These are phyloP conservation scores for Iphiclides podalirius DNA, from an alignment of 2,888 invertebrate genomes.

Conservation along the genomic window DNA sequence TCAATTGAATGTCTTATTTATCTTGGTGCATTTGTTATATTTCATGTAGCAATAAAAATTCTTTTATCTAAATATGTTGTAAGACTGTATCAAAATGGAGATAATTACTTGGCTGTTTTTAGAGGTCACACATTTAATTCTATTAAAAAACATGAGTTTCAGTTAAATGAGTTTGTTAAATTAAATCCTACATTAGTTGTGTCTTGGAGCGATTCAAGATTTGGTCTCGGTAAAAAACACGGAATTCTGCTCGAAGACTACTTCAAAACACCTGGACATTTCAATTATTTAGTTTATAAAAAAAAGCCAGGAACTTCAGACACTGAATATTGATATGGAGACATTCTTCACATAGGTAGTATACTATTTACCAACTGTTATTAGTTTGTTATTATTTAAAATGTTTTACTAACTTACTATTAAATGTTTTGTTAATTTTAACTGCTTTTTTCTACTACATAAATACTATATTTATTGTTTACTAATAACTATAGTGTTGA, in stretches of 20 bases:
- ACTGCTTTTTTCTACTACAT: too few species aligned
- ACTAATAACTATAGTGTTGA: too few species aligned
- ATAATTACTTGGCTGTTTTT: conserved; percentile 64
- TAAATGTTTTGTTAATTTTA: too few species aligned
- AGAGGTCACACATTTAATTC: conserved; percentile 56
- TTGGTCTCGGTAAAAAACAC: conserved; percentile 58
- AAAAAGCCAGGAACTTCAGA: conserved; percentile 33
- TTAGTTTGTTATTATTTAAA: too few species aligned
- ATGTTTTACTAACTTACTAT: too few species aligned
- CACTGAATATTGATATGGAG: conserved; percentile 8
- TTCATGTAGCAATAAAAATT: conserved; percentile 57
- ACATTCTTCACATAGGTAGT: not conserved
- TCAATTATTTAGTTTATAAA: conserved; percentile 55
- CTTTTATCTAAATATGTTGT: conserved; percentile 64
- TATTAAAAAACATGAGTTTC: conserved; percentile 55
- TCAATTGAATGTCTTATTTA: conserved; percentile 57
- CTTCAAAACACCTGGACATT: conserved; percentile 67
- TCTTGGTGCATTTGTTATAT: conserved; percentile 52
- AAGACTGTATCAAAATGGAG: conserved; percentile 62
- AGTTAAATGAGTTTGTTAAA: conserved; percentile 59
- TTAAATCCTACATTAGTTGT: conserved; percentile 52
- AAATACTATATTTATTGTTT: too few species aligned
- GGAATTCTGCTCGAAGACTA: conserved; percentile 62
- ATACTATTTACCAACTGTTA: not conserved
- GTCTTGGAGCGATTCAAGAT: conserved; percentile 66